A percentile compares a stretch with the other conserved stretches of the same genome.
Evolutionary conservation across 2,888 invertebrate species (phyloP).

Genomic region (Liodrosophila aerea): DNA sequence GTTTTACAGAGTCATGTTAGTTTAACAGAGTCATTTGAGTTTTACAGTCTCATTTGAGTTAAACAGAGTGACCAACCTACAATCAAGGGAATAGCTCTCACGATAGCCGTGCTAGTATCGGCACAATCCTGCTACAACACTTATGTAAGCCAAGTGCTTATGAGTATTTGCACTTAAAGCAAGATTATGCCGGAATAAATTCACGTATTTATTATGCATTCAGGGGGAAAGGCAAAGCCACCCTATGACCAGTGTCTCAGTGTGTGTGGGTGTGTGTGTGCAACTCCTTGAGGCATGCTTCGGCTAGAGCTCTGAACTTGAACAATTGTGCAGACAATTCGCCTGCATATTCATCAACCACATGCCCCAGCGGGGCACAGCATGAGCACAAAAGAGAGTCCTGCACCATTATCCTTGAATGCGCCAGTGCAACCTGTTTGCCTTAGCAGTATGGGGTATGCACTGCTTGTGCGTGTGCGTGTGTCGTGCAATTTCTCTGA

Average conservation of each 20-base stretch:
- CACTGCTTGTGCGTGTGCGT: constrained; percentile 18
- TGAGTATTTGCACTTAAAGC: neutral
- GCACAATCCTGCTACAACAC: too few species aligned
- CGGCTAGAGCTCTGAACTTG: constrained; percentile 24
- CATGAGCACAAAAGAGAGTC: constrained; percentile 23
- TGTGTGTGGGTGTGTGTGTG: neutral
- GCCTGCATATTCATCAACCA: constrained; percentile 12
- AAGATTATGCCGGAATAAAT: constrained; percentile 2
- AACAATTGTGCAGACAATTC: constrained; percentile 40
- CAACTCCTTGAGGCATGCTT: constrained; percentile 44
- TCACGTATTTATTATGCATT: constrained; percentile 29
- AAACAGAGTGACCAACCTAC: too few species aligned
- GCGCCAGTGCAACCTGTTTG: constrained; percentile 50
- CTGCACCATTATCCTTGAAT: constrained; percentile 46
- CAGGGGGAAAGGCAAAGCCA: constrained; percentile 22
- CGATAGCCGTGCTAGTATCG: too few species aligned
- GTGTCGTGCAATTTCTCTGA: constrained; percentile 66
- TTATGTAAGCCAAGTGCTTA: neutral
- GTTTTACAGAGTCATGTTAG: too few species aligned
- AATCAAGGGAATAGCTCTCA: too few species aligned
- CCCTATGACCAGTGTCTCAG: constrained; percentile 34
- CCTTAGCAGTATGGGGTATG: neutral
- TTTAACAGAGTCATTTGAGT: too few species aligned
- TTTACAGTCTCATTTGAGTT: too few species aligned
- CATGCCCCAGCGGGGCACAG: constrained; percentile 28